Conservation (phyloP, 2,888 invertebrate genomes). For the Leuctra nigra region DNA sequence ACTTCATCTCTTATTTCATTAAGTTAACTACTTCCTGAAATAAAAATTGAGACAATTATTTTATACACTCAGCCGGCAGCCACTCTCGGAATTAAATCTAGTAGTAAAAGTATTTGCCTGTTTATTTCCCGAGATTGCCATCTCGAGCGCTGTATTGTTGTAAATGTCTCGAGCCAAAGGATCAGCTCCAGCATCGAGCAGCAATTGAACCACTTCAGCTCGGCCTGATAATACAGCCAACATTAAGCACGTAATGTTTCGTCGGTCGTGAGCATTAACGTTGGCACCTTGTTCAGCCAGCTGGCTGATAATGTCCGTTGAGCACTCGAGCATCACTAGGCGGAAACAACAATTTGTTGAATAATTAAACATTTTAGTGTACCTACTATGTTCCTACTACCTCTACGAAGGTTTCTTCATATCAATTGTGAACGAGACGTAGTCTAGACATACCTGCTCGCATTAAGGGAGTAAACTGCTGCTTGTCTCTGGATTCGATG, state of each 20-base stretch:
- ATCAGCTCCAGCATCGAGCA: conserved; percentile 30
- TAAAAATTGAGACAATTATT: too few species aligned
- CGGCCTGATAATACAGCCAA: conserved; percentile 23
- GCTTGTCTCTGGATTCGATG: conserved; percentile 29
- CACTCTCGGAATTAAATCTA: too few species aligned
- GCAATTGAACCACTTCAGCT: conserved; percentile 25
- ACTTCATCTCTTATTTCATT: too few species aligned
- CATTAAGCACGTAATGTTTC: conserved; percentile 23
- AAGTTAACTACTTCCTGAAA: too few species aligned
- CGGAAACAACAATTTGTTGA: too few species aligned
- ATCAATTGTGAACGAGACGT: too few species aligned
- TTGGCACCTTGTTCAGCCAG: conserved; percentile 29
- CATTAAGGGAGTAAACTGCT: conserved; percentile 33
- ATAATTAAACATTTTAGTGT: too few species aligned
- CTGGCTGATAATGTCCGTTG: conserved; percentile 24
- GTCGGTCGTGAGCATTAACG: conserved; percentile 24
- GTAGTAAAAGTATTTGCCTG: conserved; percentile 15
- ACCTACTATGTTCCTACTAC: too few species aligned
- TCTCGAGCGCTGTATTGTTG: conserved; percentile 29
- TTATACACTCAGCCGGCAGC: too few species aligned
- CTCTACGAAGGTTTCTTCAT: too few species aligned
- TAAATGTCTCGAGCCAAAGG: conserved; percentile 27
- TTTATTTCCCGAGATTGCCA: conserved; percentile 24
- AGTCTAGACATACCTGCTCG: conserved; percentile 30
- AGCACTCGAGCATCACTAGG: conserved; percentile 29